Base-by-base conservation (phyloP, 2,797 vertebrate genomes). In the Meriones psammophilus region DNA sequence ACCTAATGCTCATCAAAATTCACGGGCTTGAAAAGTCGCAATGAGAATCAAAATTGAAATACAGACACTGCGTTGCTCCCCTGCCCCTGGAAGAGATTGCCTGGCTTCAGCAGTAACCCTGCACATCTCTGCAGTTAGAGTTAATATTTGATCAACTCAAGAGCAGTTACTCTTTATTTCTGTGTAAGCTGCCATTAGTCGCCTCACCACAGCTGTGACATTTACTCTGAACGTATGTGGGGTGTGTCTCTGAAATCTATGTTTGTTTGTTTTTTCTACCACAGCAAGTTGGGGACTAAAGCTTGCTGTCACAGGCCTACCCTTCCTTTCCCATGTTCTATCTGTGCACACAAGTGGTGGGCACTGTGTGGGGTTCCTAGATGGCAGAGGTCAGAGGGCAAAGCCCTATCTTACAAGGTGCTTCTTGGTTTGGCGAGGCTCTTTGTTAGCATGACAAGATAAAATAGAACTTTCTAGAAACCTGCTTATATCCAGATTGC, bases 331-430 rank as follows among this genome's bases (percentile, higher is more conserved):
- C 66, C 6, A 0, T 1, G 18, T 14, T 46, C 7, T 17, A 1
- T 12, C 10, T n/a, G 36, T 12, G 36, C 24, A 6, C 62, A 54
- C 5, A 13, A 3, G 0, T 13, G 12, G 9, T 2, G 4, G 20
- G 12, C 8, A 28, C 33, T 1, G 0, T 30, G 39, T n/a, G 0
- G 0, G 12, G 28, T 2, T 13, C 8, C 18, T 15, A 12, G 15
- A 5, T 2, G 2, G 2, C 26, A 28, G 9, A 26, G 1, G 8
- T 20, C 33, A 24, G 36, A 91, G 33, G 26, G 50, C 42, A 24
- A 58, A 80, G 58, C 28, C 54, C 36, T 24, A 2, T 13, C 28
- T 54, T 42, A 54, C 20, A 33, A 68, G 30, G 18, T 30, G 33
- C 33, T 46, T 5, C 39, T 77, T 54, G 54, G 33, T 58, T 9